phyloP scores from a whole-genome alignment of 2,797 vertebrate genomes.

The Fundulus diaphanus region DNA sequence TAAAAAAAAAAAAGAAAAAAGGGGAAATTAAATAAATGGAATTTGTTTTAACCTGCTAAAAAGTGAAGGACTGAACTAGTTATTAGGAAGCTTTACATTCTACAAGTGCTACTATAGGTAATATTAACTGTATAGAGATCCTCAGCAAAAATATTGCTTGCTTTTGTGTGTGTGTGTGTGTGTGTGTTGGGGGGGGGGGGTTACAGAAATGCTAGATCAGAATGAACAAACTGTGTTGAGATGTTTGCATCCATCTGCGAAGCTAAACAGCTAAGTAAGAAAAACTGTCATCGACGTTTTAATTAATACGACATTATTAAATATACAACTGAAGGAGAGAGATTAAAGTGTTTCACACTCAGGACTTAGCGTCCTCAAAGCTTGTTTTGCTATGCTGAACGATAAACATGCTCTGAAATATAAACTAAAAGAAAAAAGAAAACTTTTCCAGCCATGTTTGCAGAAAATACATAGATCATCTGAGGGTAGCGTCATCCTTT shows the following conservation, averaged over 20 bases:
- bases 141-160: neutral
- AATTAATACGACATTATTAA: slow-evolving; percentile 64
- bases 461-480: slow-evolving; percentile 31
- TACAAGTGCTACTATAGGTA: slow-evolving; percentile 44
- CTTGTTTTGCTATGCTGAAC: slow-evolving; percentile 47
- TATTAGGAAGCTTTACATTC: slow-evolving; percentile 26
- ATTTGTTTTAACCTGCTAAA: neutral
- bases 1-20: neutral
- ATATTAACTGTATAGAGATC: slow-evolving; percentile 5
- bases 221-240: slow-evolving; percentile 1
- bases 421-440: slow-evolving; percentile 25
- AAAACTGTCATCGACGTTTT: slow-evolving; percentile 47
- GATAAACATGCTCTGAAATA: slow-evolving; percentile 38
- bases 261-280: slow-evolving; percentile 22
- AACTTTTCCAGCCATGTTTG: slow-evolving; percentile 23
- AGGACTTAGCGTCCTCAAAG: slow-evolving; percentile 67
- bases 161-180: too few relatives aligned
- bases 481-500: slow-evolving; percentile 36
- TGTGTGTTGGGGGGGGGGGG: neutral
- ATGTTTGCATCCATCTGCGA: slow-evolving; percentile 34
- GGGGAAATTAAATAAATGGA: slow-evolving; percentile 1
- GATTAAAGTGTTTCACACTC: slow-evolving; percentile 73
- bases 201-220: neutral
- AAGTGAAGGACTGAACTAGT: neutral
- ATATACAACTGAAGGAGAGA: slow-evolving; percentile 54